Evolutionary conservation across 2,888 invertebrate species (phyloP), one percentile per base, ranked within the genome.

Genomic region (Eupithecia exiguata): DNA sequence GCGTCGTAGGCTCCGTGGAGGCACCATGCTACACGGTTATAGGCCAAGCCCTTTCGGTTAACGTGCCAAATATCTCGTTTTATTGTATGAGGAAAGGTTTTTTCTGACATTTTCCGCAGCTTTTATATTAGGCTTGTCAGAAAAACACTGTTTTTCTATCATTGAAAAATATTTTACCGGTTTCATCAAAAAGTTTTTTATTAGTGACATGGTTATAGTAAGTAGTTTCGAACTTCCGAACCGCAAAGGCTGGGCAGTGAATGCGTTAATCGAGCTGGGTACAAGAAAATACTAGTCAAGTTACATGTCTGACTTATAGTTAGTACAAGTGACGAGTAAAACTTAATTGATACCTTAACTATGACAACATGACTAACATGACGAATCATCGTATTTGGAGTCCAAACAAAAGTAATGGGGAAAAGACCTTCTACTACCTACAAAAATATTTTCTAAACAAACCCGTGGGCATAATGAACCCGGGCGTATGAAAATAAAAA

Each of bases 401-500:
- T 62, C 30, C 62, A 35, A 62, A 62, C 30, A 62, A 30, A 62
- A 25, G 14, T 61, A 61, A 35, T 21, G 21, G 3, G 10, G 21
- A 53, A 1, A 21, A 49, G 49, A n/a, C n/a, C 16, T 0, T n/a
- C 3, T 14, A 1, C 14, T n/a, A 21, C 21, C 9, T 21, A 30
- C 30, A 35, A 35, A 62, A 62, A 62, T 62, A 35, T 62, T 58
- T 62, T 62, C 62, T 62, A 30, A 62, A 62, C 9, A 35, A 62
- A 61, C 61, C 69, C 21, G 46, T n/a, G 53, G 35, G 21, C 66
- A 61, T 71, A 65, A 72, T 74, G 70, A 72, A 67, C 71, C 35
- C 35, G 62, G 40, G 21, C 63, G 38, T 58, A 75, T 67, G 36
- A 71, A 77, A 77, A 74, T 77, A 77, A 74, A 72, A 71, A 71